Evolutionary conservation across 2,888 invertebrate genomes (phyloP), one percentile per base, ranked within the genome.

Genomic region (Euspilapteryx auroguttella): DNA sequence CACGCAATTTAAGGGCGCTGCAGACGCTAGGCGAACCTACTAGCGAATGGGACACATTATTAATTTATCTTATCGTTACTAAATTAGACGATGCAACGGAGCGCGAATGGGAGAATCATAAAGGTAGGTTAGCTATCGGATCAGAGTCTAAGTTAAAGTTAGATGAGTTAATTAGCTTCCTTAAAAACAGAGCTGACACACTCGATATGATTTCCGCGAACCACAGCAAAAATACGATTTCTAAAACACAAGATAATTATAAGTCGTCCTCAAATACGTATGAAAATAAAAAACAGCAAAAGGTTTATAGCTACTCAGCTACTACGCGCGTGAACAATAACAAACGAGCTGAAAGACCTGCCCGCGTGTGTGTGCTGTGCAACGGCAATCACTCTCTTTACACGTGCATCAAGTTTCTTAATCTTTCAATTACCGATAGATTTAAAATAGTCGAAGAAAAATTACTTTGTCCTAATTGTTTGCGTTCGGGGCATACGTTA

Each of bases 21-120:
- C 34, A 36, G 23, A 12, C 30, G 2, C 24, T 41, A 13, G 31
- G 34, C 6, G 37, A 39, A 25, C 41, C 42, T 0, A 33, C n/a
- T n/a, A 37, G 39, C 8, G 28, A 32, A 5, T 45, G 40, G 39
- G 41, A 40, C 15, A 34, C 36, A 4, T 24, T 42, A 9, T 32
- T 42, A 12, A 38, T 40, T 25, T 36, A 35, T 20, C 28, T 42
- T 8, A 32, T 42, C 6, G 34, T 36, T 4, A 33, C 33, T 4
- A 45, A 42, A 31, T 25, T 46, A 10, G 45, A 46, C 32, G 7
- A 24, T 2, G 21, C 28, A 6, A 42, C 43, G 1, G 35, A 32
- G 12, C 34, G 34, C 1, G 38, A 37, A 14, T 46, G 44, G 41
- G 41, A 44, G 25, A 28, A 25, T 21, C 32, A 32, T 24, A 33